phyloP scores from a whole-genome alignment of 2,113 vertebrate genomes.

The Procavia capensis region DNA sequence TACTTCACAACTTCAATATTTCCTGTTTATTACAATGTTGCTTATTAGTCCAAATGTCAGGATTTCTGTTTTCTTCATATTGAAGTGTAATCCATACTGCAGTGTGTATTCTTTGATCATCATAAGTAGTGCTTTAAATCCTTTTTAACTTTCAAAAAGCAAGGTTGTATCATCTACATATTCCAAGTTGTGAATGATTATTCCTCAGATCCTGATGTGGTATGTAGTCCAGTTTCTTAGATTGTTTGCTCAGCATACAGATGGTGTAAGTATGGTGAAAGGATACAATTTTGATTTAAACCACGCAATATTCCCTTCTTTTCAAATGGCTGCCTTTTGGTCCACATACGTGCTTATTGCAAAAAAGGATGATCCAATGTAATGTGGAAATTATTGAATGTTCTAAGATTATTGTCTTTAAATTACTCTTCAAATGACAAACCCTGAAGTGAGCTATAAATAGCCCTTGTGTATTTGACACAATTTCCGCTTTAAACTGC shows the following conservation, averaged over 20 bases:
- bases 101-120: too few species aligned
- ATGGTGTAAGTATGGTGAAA: not conserved
- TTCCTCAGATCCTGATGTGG: too few species aligned
- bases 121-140: too few species aligned
- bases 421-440: not conserved
- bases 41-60: too few species aligned
- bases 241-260: not conserved
- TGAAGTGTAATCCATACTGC: too few species aligned
- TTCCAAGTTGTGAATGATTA: too few species aligned
- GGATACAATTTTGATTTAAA: not conserved
- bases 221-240: too few species aligned
- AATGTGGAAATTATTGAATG: not conserved
- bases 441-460: not conserved
- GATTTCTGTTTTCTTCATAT: too few species aligned
- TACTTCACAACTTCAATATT: too few species aligned
- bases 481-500: not conserved
- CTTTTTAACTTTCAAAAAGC: too few species aligned
- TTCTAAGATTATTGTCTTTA: not conserved
- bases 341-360: not conserved
- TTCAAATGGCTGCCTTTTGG: not conserved
- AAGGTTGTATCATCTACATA: too few species aligned
- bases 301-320: not conserved
- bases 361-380: not conserved
- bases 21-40: too few species aligned
- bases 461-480: not conserved